Evolutionary conservation across 2,113 vertebrate genomes (phyloP).

Genomic region (Gorsachius goisagi): DNA sequence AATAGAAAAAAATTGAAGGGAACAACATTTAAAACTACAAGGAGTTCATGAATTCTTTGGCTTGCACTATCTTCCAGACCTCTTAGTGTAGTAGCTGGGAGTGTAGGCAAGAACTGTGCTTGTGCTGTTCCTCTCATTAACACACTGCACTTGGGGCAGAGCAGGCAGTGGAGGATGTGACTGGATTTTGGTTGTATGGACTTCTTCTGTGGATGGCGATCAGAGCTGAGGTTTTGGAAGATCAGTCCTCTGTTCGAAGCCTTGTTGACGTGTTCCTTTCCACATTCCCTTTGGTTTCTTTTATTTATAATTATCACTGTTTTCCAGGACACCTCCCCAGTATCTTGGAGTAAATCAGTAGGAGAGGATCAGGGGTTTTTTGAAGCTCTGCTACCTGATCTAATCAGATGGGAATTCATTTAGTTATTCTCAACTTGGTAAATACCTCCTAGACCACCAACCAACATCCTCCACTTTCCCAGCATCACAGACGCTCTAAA

Average conservation of each 20-base stretch:
- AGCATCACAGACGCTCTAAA: background rate
- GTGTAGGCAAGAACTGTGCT: background rate
- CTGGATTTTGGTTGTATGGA: background rate
- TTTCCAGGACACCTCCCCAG: background rate
- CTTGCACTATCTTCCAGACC: background rate
- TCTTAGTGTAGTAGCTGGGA: background rate
- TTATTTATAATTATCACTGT: background rate
- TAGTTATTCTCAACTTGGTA: background rate
- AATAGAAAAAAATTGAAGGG: background rate
- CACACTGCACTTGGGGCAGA: background rate
- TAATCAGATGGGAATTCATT: background rate
- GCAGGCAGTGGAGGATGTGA: background rate
- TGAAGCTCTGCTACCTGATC: background rate
- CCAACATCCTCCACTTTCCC: background rate
- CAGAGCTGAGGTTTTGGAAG: background rate
- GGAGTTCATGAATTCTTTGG: background rate
- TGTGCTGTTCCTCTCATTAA: background rate
- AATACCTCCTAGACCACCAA: background rate
- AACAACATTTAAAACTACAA: background rate
- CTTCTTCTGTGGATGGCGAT: background rate
- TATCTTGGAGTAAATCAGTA: background rate
- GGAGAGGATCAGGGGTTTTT: background rate
- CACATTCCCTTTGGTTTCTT: background rate
- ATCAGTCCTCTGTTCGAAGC: background rate
- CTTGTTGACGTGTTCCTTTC: background rate